phyloP scores from a whole-genome alignment of 2,113 vertebrate genomes.

The Amphilophus citrinellus region DNA sequence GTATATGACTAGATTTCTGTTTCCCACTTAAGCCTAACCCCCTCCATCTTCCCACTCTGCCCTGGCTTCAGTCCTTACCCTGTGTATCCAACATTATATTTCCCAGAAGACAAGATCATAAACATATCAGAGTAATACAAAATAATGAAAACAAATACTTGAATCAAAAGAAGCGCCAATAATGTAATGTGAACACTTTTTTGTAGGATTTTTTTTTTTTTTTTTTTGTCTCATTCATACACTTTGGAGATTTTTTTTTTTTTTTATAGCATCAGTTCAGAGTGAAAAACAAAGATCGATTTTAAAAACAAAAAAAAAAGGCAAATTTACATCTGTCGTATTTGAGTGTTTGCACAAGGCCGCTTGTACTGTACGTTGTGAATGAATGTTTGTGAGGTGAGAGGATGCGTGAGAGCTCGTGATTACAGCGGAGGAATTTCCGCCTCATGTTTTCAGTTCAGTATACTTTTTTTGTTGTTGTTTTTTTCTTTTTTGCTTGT shows the following conservation, averaged over 20 bases:
- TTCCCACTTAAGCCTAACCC: slow-evolving; percentile 57
- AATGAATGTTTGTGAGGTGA: slow-evolving; percentile 62
- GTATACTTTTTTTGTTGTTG: slow-evolving; percentile 68
- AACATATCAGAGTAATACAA: slow-evolving; percentile 87
- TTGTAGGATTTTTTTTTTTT: slow-evolving; percentile 75
- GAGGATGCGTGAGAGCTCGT: slow-evolving; percentile 60
- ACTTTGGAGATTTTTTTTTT: slow-evolving; percentile 48
- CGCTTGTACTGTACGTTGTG: slow-evolving; percentile 80
- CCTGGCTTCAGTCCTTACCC: slow-evolving; percentile 71
- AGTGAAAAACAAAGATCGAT: slow-evolving; percentile 67
- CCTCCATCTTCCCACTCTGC: slow-evolving; percentile 1
- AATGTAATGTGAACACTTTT: slow-evolving; percentile 96
- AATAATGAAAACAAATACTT: slow-evolving; percentile 97
- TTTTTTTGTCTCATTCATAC: background rate
- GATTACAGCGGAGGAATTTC: slow-evolving; percentile 65
- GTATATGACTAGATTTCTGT: slow-evolving; percentile 70
- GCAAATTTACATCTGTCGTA: slow-evolving; percentile 76
- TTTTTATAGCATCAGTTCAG: slow-evolving; percentile 78
- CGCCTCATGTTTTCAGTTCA: slow-evolving; percentile 69
- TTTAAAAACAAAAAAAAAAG: slow-evolving; percentile 19
- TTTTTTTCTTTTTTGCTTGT: slow-evolving; percentile 78
- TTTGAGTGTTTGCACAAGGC: slow-evolving; percentile 84
- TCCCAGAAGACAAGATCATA: slow-evolving; percentile 82
- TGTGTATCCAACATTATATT: slow-evolving; percentile 79
- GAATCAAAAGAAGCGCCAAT: slow-evolving; percentile 97